phyloP scores from a whole-genome alignment of 2,888 invertebrate species.

The Tromatobia lineatoria region DNA sequence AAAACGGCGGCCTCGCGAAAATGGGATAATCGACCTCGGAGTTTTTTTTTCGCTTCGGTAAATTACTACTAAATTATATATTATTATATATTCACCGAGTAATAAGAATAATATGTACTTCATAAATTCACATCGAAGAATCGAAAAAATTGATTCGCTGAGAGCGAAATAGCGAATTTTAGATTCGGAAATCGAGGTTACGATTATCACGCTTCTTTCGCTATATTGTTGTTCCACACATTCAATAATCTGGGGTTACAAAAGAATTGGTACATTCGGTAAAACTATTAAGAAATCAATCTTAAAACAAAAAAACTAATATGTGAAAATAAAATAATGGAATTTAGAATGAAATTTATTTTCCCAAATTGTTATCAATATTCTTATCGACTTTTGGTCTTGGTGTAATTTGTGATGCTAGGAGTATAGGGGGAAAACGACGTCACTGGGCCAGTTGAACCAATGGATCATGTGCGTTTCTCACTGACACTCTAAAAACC shows the following conservation, averaged over 20 bases:
- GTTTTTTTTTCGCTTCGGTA: background rate
- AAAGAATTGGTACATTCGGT: background rate
- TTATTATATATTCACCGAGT: background rate
- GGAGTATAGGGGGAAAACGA: no score
- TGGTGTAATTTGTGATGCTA: background rate
- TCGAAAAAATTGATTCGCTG: no score
- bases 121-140: no score
- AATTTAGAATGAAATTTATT: background rate
- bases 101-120: background rate
- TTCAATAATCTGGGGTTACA: background rate
- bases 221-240: background rate
- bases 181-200: no score
- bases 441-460: no score
- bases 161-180: no score
- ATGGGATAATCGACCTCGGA: constrained; percentile 10
- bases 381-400: background rate
- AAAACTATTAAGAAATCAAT: background rate
- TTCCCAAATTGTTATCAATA: background rate
- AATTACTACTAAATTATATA: background rate
- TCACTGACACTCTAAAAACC: no score
- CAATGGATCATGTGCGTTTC: no score
- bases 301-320: background rate
- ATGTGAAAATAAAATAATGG: background rate
- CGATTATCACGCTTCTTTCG: no score
- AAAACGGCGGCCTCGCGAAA: constrained; percentile 2